These are phyloP conservation scores for Salvelinus sp. DNA, from an alignment of 2,113 vertebrate species.

Conservation along the genomic window DNA sequence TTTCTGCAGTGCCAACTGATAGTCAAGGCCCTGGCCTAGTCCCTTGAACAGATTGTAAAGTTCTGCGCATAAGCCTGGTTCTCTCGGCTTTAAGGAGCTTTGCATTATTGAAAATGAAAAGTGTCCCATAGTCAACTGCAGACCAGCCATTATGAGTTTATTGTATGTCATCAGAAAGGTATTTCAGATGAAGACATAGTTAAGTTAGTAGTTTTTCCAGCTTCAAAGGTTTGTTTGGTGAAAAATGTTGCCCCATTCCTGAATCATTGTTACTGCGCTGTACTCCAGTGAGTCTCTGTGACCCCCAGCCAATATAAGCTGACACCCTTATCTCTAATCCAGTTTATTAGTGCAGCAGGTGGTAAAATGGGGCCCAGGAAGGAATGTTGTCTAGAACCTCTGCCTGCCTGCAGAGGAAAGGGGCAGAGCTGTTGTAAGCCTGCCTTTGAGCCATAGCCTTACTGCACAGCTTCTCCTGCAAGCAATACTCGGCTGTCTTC, in stretches of 20 bases:
- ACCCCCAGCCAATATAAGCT: constrained; percentile 12
- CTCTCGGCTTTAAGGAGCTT: too few species aligned
- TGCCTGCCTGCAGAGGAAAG: constrained; percentile 28
- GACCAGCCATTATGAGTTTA: neutral
- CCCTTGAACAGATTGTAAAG: too few species aligned
- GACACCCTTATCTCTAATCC: constrained; percentile 42
- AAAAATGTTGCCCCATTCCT: neutral
- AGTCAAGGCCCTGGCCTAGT: too few species aligned
- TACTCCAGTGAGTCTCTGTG: neutral
- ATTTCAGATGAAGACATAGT: neutral
- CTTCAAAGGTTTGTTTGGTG: neutral
- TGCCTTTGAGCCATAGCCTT: constrained; percentile 34
- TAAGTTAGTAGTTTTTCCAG: neutral
- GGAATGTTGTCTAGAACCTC: constrained; percentile 31
- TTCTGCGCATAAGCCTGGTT: too few species aligned
- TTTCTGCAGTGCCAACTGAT: too few species aligned
- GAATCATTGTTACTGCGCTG: neutral
- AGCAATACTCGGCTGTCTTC: neutral
- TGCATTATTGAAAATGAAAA: too few species aligned
- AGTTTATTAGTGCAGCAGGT: constrained; percentile 55
- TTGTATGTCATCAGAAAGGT: neutral
- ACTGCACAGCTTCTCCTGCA: neutral
- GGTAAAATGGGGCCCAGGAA: constrained; percentile 36
- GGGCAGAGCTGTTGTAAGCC: neutral
- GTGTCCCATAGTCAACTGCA: too few species aligned